A percentile compares a stretch with the other conserved stretches of the same genome.
Evolutionary conservation across 2,888 invertebrate genomes (phyloP).

Genomic region (Seira ritae): DNA sequence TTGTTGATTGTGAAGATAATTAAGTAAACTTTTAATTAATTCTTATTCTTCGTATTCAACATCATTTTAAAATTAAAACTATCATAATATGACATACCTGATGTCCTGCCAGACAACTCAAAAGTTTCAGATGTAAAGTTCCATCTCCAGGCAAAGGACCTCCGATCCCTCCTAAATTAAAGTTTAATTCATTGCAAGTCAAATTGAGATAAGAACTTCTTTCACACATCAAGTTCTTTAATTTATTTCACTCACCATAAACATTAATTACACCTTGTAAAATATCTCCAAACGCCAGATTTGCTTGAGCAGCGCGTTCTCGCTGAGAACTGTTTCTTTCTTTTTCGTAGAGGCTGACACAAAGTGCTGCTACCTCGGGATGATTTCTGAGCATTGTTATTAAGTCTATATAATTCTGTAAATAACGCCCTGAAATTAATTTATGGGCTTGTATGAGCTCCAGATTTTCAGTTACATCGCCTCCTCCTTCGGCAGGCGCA

Average conservation of each 20-base stretch:
- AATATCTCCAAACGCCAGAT: slow-evolving; percentile 67
- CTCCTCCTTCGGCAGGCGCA: slow-evolving; percentile 56
- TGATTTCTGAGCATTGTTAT: slow-evolving; percentile 68
- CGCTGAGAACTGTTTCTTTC: slow-evolving; percentile 50
- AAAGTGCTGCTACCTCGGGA: slow-evolving; percentile 71
- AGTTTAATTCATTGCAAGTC: not conserved
- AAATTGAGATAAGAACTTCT: not conserved
- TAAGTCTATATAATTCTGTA: slow-evolving; percentile 69
- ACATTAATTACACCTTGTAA: slow-evolving; percentile 71
- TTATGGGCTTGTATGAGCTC: slow-evolving; percentile 72
- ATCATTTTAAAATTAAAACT: slow-evolving; percentile 17
- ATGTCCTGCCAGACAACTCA: slow-evolving; percentile 68
- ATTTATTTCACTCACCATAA: slow-evolving; percentile 59
- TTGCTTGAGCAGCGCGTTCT: slow-evolving; percentile 46
- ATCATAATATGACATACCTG: slow-evolving; percentile 62
- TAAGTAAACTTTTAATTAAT: too few species aligned
- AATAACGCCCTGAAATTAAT: slow-evolving; percentile 64
- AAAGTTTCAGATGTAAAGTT: slow-evolving; percentile 68
- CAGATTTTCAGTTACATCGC: slow-evolving; percentile 69
- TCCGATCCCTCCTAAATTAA: slow-evolving; percentile 68
- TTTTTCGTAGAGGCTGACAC: slow-evolving; percentile 69
- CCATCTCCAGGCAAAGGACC: slow-evolving; percentile 72
- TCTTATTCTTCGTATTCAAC: too few species aligned
- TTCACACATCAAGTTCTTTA: too few species aligned
- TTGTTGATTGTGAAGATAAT: not conserved